phyloP scores from a whole-genome alignment of 2,888 invertebrate genomes.

The Cheilosia pagana region DNA sequence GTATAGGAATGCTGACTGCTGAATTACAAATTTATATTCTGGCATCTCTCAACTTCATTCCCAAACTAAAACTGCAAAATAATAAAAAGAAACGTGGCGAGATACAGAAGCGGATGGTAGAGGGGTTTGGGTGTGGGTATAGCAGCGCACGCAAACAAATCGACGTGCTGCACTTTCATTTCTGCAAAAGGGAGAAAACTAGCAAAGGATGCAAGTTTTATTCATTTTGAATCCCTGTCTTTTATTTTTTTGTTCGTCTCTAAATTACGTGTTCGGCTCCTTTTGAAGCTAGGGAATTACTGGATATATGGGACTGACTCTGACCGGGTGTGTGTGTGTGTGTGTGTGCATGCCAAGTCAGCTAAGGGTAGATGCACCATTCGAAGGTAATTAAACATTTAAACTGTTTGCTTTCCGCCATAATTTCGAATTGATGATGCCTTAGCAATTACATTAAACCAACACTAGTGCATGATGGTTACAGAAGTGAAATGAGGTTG shows the following conservation, averaged over 20 bases:
- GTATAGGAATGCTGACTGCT: conserved; percentile 69
- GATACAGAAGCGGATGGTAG: conserved; percentile 4
- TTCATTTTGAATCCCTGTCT: conserved; percentile 69
- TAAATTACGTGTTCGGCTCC: conserved; percentile 59
- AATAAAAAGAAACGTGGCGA: conserved; percentile 38
- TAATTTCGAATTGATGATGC: conserved; percentile 75
- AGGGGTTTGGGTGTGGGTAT: neutral
- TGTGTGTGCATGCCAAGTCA: conserved; percentile 50
- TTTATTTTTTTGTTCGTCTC: conserved; percentile 39
- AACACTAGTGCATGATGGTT: conserved; percentile 58
- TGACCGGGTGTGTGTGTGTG: neutral
- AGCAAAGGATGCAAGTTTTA: conserved; percentile 73
- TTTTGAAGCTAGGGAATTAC: conserved; percentile 43
- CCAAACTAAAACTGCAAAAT: conserved; percentile 69
- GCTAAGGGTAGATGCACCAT: conserved; percentile 63
- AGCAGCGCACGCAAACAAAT: conserved; percentile 68
- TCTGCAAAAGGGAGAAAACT: conserved; percentile 39
- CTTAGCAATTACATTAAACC: conserved; percentile 72
- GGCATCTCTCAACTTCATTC: conserved; percentile 69
- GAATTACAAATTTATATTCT: conserved; percentile 72
- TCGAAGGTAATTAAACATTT: conserved; percentile 75
- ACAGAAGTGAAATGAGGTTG: conserved; percentile 63
- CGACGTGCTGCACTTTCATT: conserved; percentile 69
- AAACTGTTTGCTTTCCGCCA: conserved; percentile 75
- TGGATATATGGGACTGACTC: conserved; percentile 18